Evolutionary conservation across 2,888 invertebrate genomes (phyloP).

Genomic region (Habrosyne pyritoides): DNA sequence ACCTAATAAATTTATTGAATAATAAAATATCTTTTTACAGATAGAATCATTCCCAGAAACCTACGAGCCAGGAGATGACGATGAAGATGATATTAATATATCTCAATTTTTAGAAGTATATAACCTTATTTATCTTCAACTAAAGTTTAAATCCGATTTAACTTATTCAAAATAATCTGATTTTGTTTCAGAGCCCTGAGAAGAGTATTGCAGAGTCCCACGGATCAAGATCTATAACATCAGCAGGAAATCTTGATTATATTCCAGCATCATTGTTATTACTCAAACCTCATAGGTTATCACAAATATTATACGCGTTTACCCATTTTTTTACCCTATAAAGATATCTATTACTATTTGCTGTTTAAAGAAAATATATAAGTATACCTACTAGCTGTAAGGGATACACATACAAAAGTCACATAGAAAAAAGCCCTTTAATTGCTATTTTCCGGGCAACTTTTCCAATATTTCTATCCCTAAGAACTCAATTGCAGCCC

Average conservation of each 20-base stretch:
- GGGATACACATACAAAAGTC: no score
- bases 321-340: background rate
- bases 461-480: no score
- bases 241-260: constrained; percentile 56
- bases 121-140: background rate
- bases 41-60: constrained; percentile 47
- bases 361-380: no score
- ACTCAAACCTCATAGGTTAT: constrained; percentile 65
- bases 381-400: no score
- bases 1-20: no score
- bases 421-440: no score
- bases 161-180: background rate
- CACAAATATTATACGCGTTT: background rate
- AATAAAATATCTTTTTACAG: constrained; percentile 27
- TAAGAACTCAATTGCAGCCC: no score
- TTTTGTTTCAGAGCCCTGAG: constrained; percentile 58
- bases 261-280: constrained; percentile 53
- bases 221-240: constrained; percentile 70
- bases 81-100: constrained; percentile 43
- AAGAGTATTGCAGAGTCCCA: constrained; percentile 69
- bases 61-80: constrained; percentile 64
- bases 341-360: no score
- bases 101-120: background rate
- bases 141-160: background rate
- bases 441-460: no score